phyloP scores from a whole-genome alignment of 2,797 vertebrate genomes.

The Cryptoprocta ferox region DNA sequence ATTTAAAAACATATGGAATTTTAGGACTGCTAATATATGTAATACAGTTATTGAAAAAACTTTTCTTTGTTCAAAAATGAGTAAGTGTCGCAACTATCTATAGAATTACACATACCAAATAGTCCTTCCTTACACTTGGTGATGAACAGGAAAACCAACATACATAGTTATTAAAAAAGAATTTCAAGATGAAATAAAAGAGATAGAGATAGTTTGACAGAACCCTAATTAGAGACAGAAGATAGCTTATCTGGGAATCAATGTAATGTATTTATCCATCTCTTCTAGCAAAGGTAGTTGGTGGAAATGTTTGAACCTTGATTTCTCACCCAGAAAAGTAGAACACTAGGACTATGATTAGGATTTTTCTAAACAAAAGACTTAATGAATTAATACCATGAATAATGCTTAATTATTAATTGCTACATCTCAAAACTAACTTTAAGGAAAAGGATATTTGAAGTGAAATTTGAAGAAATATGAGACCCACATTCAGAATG shows the following conservation, averaged over 20 bases:
- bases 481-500: not conserved
- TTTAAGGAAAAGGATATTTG: not conserved
- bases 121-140: not conserved
- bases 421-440: not conserved
- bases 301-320: not conserved
- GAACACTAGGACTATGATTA: not conserved
- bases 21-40: not conserved
- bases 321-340: not conserved
- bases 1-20: not conserved
- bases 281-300: not conserved
- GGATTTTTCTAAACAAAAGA: conserved; percentile 8
- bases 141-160: not conserved
- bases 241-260: not conserved
- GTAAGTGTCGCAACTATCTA: not conserved
- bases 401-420: conserved; percentile 11
- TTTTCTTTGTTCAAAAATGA: not conserved
- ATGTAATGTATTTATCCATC: not conserved
- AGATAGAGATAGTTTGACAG: not conserved
- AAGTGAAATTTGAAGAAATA: not conserved
- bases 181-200: not conserved
- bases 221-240: not conserved
- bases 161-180: not conserved
- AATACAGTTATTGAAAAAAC: not conserved
- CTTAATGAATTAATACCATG: not conserved
- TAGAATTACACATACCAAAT: not conserved